phyloP scores from a whole-genome alignment of 2,888 invertebrate species.

The Xylota segnis region DNA sequence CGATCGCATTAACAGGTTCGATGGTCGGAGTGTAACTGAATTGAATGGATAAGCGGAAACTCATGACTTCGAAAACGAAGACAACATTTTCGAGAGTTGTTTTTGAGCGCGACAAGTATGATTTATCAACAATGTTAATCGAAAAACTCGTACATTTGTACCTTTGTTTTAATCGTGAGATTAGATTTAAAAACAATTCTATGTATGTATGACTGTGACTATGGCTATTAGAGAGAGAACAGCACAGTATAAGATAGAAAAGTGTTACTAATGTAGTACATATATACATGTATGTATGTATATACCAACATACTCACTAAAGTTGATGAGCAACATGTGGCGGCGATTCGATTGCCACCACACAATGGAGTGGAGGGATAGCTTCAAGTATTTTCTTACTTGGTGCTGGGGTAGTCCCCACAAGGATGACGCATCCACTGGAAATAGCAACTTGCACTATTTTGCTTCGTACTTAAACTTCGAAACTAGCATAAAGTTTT shows the following conservation, averaged over 20 bases:
- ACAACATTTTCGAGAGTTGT: slow-evolving; percentile 10
- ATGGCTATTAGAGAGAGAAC: neutral
- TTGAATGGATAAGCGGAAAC: slow-evolving; percentile 58
- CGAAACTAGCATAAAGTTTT: neutral
- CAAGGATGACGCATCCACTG: slow-evolving; percentile 1
- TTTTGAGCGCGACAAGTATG: slow-evolving; percentile 26
- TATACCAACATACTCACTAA: too few relatives aligned
- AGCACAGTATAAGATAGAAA: neutral
- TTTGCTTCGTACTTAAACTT: neutral
- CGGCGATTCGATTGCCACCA: neutral
- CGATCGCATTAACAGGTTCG: slow-evolving; percentile 80
- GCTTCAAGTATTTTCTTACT: neutral
- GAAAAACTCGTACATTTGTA: slow-evolving; percentile 7
- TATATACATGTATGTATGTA: too few relatives aligned
- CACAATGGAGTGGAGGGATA: neutral
- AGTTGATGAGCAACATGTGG: slow-evolving; percentile 2
- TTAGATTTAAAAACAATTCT: slow-evolving; percentile 37
- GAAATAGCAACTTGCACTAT: neutral
- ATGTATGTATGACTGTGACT: neutral
- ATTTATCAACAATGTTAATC: slow-evolving; percentile 26
- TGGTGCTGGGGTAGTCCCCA: neutral
- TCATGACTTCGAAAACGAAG: slow-evolving; percentile 21
- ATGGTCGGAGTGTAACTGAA: slow-evolving; percentile 81
- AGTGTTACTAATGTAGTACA: neutral
- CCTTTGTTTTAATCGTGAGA: slow-evolving; percentile 25